Percentiles rank a stretch among this genome's conserved stretches.
These are phyloP conservation scores for Platyura marginata DNA, from an alignment of 1,140 invertebrate genomes.

Conservation along the genomic window DNA sequence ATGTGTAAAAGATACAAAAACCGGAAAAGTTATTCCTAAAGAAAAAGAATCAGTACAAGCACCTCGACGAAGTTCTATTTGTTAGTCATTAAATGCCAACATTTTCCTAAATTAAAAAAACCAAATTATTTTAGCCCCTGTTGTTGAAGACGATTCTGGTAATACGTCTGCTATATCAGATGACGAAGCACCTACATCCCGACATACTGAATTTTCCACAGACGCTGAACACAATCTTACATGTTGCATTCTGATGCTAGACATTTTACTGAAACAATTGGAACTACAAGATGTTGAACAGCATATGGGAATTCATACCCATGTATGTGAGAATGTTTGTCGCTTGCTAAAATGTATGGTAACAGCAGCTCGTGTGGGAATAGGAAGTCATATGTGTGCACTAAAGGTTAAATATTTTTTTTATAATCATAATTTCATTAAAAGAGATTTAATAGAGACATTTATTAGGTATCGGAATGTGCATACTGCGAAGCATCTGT, in stretches of 20 bases:
- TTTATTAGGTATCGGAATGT: constrained; percentile 45
- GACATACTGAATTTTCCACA: constrained; percentile 37
- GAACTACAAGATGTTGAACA: constrained; percentile 81
- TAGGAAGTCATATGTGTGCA: constrained; percentile 48
- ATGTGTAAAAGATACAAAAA: constrained; percentile 25
- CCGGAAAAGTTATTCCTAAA: constrained; percentile 17
- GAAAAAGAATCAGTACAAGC: constrained; percentile 20
- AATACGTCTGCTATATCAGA: constrained; percentile 52
- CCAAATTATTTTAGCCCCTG: constrained; percentile 30
- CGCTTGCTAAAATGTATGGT: constrained; percentile 69
- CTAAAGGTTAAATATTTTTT: constrained; percentile 22
- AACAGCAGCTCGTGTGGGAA: constrained; percentile 42
- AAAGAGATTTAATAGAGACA: too few species aligned
- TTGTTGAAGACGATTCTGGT: constrained; percentile 46
- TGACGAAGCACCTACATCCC: constrained; percentile 39
- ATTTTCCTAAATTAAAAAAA: background rate
- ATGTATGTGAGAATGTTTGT: constrained; percentile 55
- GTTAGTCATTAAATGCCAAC: constrained; percentile 21
- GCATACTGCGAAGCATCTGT: constrained; percentile 79
- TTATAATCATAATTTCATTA: background rate
- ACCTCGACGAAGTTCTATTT: constrained; percentile 30
- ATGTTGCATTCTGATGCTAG: constrained; percentile 92
- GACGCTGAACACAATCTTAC: constrained; percentile 61
- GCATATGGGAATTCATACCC: constrained; percentile 59
- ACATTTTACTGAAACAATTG: constrained; percentile 91